These are phyloP conservation scores for Cataglyphis livida DNA, from an alignment of 2,888 invertebrate species.

Conservation along the genomic window DNA sequence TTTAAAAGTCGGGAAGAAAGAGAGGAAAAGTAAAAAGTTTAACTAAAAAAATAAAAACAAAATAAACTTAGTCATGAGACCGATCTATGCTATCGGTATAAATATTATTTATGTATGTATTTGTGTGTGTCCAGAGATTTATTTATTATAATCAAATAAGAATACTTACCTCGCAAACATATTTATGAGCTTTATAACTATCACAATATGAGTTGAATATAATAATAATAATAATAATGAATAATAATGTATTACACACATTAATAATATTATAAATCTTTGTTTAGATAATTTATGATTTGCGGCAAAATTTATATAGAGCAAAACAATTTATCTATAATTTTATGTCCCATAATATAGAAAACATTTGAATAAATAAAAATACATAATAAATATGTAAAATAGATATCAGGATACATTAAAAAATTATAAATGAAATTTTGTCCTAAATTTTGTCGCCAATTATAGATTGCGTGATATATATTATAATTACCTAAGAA, in stretches of 20 bases:
- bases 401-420: neutral
- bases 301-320: neutral
- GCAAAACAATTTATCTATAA: neutral
- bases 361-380: neutral
- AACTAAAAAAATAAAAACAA: neutral
- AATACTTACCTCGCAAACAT: neutral
- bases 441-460: neutral
- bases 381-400: neutral
- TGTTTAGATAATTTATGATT: neutral
- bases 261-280: neutral
- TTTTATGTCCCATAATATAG: neutral
- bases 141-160: neutral
- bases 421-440: slow-evolving; percentile 11
- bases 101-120: neutral
- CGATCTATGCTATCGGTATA: neutral
- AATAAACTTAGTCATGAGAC: neutral
- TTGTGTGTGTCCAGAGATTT: neutral
- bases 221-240: neutral
- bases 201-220: neutral
- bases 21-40: neutral
- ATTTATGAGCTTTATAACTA: neutral
- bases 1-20: neutral
- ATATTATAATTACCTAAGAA: neutral
- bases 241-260: neutral
- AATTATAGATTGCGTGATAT: neutral